These are phyloP conservation scores for Eriosoma lanigerum DNA, from an alignment of 1,140 invertebrate genomes.

Conservation along the genomic window DNA sequence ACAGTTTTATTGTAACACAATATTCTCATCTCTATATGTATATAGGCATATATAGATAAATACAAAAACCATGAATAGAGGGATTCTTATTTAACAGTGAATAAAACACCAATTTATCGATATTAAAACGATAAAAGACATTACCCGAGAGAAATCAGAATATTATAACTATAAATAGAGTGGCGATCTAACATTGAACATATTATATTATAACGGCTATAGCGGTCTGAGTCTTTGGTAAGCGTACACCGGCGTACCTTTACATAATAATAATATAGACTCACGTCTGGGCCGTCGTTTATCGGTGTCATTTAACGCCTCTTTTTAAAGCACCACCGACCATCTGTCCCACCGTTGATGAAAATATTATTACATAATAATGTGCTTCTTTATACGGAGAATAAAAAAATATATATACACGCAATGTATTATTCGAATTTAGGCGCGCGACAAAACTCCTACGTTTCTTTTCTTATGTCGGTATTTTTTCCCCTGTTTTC, in stretches of 20 bases:
- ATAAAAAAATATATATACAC: neutral
- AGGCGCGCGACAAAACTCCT: constrained; percentile 47
- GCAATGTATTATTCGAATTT: constrained; percentile 39
- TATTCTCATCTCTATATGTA: no score
- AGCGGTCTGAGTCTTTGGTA: constrained; percentile 34
- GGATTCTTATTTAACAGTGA: no score
- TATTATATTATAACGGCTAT: no score
- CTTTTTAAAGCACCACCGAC: constrained; percentile 34
- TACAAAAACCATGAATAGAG: no score
- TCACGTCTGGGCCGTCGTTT: neutral
- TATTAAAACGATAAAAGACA: neutral
- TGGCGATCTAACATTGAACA: neutral
- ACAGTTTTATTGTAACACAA: no score
- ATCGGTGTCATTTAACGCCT: constrained; percentile 47
- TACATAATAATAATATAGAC: neutral
- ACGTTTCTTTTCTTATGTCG: constrained; percentile 20
- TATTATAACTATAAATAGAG: no score
- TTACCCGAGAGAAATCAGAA: no score
- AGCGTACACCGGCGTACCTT: neutral
- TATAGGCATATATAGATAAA: no score
- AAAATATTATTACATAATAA: constrained; percentile 52
- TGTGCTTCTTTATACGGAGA: constrained; percentile 19
- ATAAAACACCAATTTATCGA: neutral
- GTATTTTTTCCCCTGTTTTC: neutral
- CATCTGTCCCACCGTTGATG: constrained; percentile 41